Base-by-base conservation (phyloP, 2,888 invertebrate species). In the Notodonta ziczac region DNA sequence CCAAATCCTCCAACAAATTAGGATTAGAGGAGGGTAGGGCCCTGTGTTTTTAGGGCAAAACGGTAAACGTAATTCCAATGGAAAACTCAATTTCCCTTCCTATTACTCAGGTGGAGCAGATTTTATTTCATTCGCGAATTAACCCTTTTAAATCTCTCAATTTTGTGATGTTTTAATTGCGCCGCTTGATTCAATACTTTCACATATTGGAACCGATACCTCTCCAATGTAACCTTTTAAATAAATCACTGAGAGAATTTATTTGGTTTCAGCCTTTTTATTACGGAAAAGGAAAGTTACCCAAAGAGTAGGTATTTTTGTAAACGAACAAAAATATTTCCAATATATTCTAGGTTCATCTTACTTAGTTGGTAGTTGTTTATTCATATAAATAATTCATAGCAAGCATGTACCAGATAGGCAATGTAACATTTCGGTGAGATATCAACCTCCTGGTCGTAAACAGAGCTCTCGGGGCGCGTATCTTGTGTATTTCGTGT, bases 1-100 rank as follows among this genome's bases (percentile, higher is more conserved):
- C 79, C 78, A 85, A 87, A 84, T 85, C 88, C 87, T 86, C 83
- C 78, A 78, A 82, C 88, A 88, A 89, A 89, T 89, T 87, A 85
- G 86, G 86, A 89, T 90, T 87, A 89, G 81, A 84, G 80, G 79
- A 86, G 86, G 86, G 83, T 83, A 5, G 40, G 40, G 40, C 76
- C 74, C 72, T 75, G 78, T 83, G 82, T 86, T 87, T 86, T 87
- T 85, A 85, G 85, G 67, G 77, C 78, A 80, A 82, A 83, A 83
- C 82, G 77, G 79, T 82, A 81, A 84, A 85, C 79, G 81, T 82
- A 81, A 85, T 85, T 85, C 78, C 78, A 81, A 83, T 83, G 79
- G 82, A 81, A 84, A 84, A 85, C 80, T 82, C 82, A 79, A 81
- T 83, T 84, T 80, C 69, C 77, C 61, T 67, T 70, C 69, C 63